phyloP scores from a whole-genome alignment of 2,797 vertebrate species.

The Novumbra hubbsi region DNA sequence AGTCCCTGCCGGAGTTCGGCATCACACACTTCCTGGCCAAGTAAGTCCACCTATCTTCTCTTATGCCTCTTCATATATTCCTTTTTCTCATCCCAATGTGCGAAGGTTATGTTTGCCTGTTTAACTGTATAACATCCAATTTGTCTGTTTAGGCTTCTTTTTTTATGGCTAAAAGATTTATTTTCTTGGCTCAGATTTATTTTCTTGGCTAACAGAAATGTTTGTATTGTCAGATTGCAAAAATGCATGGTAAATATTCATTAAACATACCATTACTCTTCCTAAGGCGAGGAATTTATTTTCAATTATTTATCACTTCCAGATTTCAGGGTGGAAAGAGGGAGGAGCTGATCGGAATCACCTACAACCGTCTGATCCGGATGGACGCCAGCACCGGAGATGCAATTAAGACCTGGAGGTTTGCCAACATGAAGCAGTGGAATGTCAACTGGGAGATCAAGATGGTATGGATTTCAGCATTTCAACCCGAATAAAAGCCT shows the following conservation, averaged over 20 bases:
- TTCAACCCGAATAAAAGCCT: background rate
- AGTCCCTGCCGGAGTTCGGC: slow-evolving; percentile 95
- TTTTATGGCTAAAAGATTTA: background rate
- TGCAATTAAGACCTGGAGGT: slow-evolving; percentile 96
- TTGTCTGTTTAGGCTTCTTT: background rate
- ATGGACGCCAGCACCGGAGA: slow-evolving; percentile 94
- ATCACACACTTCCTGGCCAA: slow-evolving; percentile 97
- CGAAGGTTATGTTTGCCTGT: background rate
- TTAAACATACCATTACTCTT: background rate
- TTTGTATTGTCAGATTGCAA: background rate
- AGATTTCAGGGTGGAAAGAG: slow-evolving; percentile 96
- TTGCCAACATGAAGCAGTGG: slow-evolving; percentile 99
- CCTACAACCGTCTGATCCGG: slow-evolving; percentile 94
- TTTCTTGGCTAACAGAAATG: background rate
- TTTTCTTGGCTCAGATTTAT: too few species aligned
- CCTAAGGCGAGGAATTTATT: background rate
- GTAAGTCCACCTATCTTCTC: slow-evolving; percentile 68
- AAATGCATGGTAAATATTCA: background rate
- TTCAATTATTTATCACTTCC: slow-evolving; percentile 7
- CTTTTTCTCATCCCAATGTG: background rate
- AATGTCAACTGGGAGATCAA: slow-evolving; percentile 99
- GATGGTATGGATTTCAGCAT: slow-evolving; percentile 76
- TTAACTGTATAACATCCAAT: background rate
- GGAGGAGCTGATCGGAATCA: slow-evolving; percentile 95
- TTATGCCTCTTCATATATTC: background rate